Percentiles rank a stretch among this genome's conserved stretches.
Evolutionary conservation across 2,797 vertebrate species (phyloP).

Genomic region (Muscicapa comitata): DNA sequence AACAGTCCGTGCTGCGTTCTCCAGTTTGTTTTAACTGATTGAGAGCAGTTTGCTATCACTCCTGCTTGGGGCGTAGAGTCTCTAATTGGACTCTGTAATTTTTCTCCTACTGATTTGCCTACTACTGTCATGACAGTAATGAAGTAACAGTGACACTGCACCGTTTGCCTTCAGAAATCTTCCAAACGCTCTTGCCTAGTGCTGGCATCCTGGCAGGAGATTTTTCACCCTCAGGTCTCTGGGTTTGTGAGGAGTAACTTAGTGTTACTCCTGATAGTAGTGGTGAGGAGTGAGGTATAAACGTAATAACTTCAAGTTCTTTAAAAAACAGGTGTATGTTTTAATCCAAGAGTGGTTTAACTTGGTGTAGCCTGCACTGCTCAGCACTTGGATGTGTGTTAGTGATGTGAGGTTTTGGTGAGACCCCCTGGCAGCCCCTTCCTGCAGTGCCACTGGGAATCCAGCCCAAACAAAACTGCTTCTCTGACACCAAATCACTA

Average conservation of each 20-base stretch:
- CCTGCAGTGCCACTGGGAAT: neutral
- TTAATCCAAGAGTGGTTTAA: neutral
- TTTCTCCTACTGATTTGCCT: neutral
- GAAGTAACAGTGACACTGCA: neutral
- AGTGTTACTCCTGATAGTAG: fast-evolving
- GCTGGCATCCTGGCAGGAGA: neutral
- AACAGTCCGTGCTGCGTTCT: neutral
- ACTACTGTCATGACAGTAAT: neutral
- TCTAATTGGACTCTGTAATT: neutral
- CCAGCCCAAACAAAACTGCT: neutral
- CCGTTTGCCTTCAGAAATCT: neutral
- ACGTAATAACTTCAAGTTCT: neutral
- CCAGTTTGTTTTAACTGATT: neutral
- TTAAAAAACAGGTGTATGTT: neutral
- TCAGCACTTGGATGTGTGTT: fast-evolving
- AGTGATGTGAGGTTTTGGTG: neutral
- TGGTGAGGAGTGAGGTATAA: neutral
- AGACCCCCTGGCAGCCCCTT: neutral
- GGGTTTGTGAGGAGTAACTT: neutral
- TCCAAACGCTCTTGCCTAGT: fast-evolving
- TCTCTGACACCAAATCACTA: neutral
- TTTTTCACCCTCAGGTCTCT: neutral
- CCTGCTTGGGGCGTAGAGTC: neutral
- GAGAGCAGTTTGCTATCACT: neutral
- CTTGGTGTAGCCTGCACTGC: neutral